These are phyloP conservation scores for Trichonephila clavipes DNA, from an alignment of 1,140 invertebrate genomes.

Conservation along the genomic window DNA sequence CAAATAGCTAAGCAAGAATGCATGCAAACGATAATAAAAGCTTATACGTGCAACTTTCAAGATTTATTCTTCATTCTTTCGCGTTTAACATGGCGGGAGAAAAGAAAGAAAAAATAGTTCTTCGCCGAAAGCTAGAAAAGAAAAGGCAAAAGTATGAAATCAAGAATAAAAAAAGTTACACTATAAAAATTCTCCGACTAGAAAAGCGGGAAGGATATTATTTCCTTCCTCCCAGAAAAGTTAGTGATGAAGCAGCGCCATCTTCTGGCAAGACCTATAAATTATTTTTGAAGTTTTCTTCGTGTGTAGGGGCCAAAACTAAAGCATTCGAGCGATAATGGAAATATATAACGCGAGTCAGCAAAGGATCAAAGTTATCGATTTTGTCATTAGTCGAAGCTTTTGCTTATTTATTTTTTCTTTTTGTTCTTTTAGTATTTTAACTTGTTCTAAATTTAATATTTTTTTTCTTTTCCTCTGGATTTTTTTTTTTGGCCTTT, in stretches of 20 bases:
- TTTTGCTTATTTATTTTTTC: conserved; percentile 16
- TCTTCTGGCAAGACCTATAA: conserved; percentile 45
- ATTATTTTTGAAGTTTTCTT: conserved; percentile 44
- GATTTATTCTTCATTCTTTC: conserved; percentile 55
- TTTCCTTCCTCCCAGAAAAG: conserved; percentile 41
- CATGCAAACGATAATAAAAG: conserved; percentile 20
- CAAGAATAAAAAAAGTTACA: not conserved
- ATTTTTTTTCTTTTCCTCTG: not conserved
- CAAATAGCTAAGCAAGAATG: conserved; percentile 2
- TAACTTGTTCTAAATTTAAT: conserved; percentile 11
- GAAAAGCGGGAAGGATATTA: conserved; percentile 39
- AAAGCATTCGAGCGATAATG: conserved; percentile 31
- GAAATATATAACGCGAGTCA: conserved; percentile 45
- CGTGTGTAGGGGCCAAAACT: not conserved
- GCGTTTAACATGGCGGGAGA: conserved; percentile 11
- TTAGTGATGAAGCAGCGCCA: conserved; percentile 44
- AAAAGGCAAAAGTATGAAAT: not conserved
- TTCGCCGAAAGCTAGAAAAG: not conserved
- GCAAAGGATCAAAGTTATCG: conserved; percentile 43
- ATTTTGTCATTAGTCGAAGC: conserved; percentile 52
- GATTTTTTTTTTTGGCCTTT: not conserved
- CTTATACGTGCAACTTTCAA: conserved; percentile 30
- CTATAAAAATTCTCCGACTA: not conserved
- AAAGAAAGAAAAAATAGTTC: not conserved
- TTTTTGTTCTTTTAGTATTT: not conserved